Evolutionary conservation across 2,797 vertebrate species (phyloP), one percentile per base, ranked within the genome.

Genomic region (Mus caroli): DNA sequence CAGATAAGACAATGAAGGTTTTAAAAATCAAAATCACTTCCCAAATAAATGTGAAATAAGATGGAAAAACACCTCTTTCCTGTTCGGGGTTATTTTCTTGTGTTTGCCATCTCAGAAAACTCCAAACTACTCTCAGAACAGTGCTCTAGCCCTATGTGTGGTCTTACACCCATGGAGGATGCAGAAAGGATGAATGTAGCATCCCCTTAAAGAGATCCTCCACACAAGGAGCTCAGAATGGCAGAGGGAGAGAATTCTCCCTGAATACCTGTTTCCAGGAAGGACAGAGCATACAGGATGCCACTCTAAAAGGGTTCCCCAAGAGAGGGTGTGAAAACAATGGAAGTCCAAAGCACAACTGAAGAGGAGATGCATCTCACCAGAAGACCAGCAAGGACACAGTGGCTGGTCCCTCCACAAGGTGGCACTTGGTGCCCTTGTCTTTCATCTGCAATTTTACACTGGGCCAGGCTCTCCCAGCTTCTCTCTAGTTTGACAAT

Each of bases 171-270:
- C 3, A 6, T 11, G 43, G 22, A 28, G 0, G 19, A 43, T 31
- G n/a, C 24, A 24, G 3, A 43, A 37, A n/a, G 13, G 40, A 20
- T 3, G 1, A 1, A 5, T 7, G 34, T 20, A 1, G 34, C 0
- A 50, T 34, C 43, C 9, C 28, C 19, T 2, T 22, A 58, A 62
- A 80, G 37, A 1, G 1, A 17, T 26, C 0, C 71, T 34, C 46
- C 24, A 31, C 2, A 0, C 6, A 50, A 22, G 1, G 31, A 40
- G 17, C n/a, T 37, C 11, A 19, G 50, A 37, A 24, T 12, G 12
- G 11, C 10, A 7, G 8, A 2, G 1, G 0, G 6, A 12, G 4
- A 37, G 26, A 1, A 26, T 7, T 20, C 28, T 54, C 17, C 6
- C 12, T 9, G n/a, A 24, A 52, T 62, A n/a, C 6, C 22, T 31